Evolutionary conservation across 2,113 vertebrate species (phyloP), one percentile per base, ranked within the genome.

Genomic region (Mus spicilegus): DNA sequence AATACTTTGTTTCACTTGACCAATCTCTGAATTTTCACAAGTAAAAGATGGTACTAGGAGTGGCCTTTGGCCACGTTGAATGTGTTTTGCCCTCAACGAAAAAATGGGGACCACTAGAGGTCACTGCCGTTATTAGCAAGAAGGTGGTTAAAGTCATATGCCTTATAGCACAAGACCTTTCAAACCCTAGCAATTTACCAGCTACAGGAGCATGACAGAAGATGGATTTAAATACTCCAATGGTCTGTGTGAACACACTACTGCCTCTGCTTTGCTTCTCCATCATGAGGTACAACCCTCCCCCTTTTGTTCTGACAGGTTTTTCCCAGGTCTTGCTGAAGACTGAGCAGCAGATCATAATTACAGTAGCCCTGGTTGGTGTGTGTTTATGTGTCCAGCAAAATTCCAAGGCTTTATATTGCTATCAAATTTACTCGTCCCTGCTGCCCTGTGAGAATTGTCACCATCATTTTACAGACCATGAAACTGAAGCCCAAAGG

Each of bases 81-180:
- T 22, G 73, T 86, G 33, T 28, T 49, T 10, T 14, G 7, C 14
- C 20, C 5, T 8, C 20, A n/a, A 36, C 46, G 51, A 78, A 92
- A 73, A 91, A 75, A 17, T n/a, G 58, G 17, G 12, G 22, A 75
- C 98, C 98, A 89, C 98, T 97, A 97, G 98, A 97, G 98, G 97
- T 95, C 97, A 95, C 97, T 97, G 91, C 89, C 86, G 97, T 58
- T 85, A 93, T 93, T 93, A 75, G 69, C 87, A 95, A 75, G 13
- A 22, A 39, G 86, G 67, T n/a, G 56, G 58, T 49, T 20, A 49
- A 13, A 1, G 2, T 22, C 4, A 10, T 39, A 49, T 61, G 81
- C 65, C 63, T 65, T 46, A 22, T 0, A 22, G 36, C 81, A n/a
- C 58, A 24, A 33, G 33, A 39, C 78, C 75, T 94, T 58, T 26